These are phyloP conservation scores for Brenthis daphne DNA, from an alignment of 2,888 invertebrate species.

Conservation along the genomic window DNA sequence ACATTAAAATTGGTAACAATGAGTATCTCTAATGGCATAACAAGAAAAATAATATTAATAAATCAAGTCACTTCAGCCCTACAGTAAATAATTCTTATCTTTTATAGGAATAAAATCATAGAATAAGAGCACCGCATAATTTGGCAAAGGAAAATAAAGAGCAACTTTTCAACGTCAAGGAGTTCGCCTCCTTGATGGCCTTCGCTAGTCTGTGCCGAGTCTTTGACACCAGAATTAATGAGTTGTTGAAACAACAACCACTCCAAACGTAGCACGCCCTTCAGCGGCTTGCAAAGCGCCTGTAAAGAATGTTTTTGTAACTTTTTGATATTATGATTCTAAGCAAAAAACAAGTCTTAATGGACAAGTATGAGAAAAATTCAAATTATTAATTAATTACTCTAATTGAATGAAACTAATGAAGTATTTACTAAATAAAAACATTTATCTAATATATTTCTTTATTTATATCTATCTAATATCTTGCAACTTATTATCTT, in stretches of 20 bases:
- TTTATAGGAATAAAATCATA: constrained; percentile 13
- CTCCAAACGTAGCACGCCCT: constrained; percentile 35
- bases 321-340: constrained; percentile 18
- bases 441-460: too few relatives aligned
- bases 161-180: constrained; percentile 30
- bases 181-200: constrained; percentile 34
- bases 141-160: constrained; percentile 22
- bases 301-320: constrained; percentile 18
- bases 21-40: too few relatives aligned
- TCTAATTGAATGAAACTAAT: too few relatives aligned
- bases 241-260: constrained; percentile 37
- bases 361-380: neutral
- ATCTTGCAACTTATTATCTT: too few relatives aligned
- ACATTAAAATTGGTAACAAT: too few relatives aligned
- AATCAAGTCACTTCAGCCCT: too few relatives aligned
- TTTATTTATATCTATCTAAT: too few relatives aligned
- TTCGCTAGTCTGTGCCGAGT: constrained; percentile 28
- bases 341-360: constrained; percentile 1
- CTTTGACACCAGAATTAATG: constrained; percentile 40
- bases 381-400: too few relatives aligned
- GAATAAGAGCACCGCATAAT: constrained; percentile 14
- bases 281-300: constrained; percentile 29
- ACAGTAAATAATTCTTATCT: neutral
- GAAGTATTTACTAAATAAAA: too few relatives aligned
- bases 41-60: too few relatives aligned